A percentile compares a stretch with the other conserved stretches of the same genome.
Evolutionary conservation across 2,797 vertebrate genomes (phyloP).

Genomic region (Cygnus olor): DNA sequence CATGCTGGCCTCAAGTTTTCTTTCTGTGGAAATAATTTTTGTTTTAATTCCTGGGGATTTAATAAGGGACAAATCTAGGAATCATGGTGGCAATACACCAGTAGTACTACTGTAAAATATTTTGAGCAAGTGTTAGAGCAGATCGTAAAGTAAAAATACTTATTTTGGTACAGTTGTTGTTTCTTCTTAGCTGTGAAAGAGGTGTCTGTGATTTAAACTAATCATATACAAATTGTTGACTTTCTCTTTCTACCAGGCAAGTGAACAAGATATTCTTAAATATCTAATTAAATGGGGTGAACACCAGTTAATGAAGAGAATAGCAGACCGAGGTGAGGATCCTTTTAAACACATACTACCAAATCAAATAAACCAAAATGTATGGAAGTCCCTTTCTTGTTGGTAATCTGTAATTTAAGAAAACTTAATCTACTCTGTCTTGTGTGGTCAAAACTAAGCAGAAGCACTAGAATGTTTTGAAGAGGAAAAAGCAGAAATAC

Average conservation of each 20-base stretch:
- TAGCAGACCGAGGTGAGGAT: constrained; percentile 96
- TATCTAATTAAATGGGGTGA: constrained; percentile 99
- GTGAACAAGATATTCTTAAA: constrained; percentile 99
- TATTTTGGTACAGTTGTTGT: neutral
- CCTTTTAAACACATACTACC: neutral
- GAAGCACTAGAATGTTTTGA: neutral
- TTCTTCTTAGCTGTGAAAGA: neutral
- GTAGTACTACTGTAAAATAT: neutral
- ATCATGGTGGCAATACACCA: neutral
- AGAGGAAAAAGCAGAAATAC: neutral
- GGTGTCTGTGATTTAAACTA: neutral
- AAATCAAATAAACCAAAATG: neutral
- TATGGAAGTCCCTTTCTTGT: neutral
- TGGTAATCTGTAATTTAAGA: neutral
- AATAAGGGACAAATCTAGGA: neutral
- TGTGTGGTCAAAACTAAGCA: neutral
- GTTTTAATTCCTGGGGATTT: neutral
- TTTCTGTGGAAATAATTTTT: neutral
- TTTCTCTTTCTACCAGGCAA: constrained; percentile 84
- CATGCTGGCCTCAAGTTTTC: neutral
- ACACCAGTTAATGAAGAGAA: constrained; percentile 98
- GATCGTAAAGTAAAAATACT: neutral
- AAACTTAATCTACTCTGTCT: neutral
- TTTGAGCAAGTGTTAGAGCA: neutral
- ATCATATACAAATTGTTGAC: neutral